Evolutionary conservation across 92 coral and sea anemone genomes (phyloP).

Genomic region (Parazoanthus atlanticus): DNA sequence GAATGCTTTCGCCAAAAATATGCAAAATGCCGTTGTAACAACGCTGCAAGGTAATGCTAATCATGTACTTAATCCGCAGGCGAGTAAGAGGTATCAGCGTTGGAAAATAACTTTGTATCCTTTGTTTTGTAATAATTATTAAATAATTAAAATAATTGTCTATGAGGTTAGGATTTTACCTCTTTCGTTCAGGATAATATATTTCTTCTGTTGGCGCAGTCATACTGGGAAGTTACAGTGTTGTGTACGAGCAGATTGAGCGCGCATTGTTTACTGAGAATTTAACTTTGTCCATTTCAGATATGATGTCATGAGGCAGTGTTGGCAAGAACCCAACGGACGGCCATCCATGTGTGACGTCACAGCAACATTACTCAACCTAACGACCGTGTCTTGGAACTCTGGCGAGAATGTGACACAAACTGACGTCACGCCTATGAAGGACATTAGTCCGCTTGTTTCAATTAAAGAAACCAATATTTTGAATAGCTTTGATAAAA

Average conservation of each 20-base stretch:
- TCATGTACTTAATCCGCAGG: too few relatives aligned
- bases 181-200: too few relatives aligned
- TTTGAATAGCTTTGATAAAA: not conserved
- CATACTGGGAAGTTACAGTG: not conserved
- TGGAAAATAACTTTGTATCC: too few relatives aligned
- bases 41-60: too few relatives aligned
- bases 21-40: too few relatives aligned
- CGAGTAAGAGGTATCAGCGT: too few relatives aligned
- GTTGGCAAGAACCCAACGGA: slow-evolving; percentile 71
- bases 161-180: too few relatives aligned
- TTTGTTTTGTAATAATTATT: too few relatives aligned
- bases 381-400: slow-evolving; percentile 40
- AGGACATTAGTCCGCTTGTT: not conserved
- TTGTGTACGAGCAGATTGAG: not conserved
- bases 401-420: slow-evolving; percentile 23
- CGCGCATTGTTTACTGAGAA: not conserved
- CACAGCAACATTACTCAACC: slow-evolving; percentile 46
- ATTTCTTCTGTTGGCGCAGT: not conserved
- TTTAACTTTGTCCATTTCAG: slow-evolving; percentile 35
- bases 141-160: too few relatives aligned
- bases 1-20: not conserved
- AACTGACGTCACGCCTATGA: slow-evolving; percentile 15
- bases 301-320: slow-evolving; percentile 74
- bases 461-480: not conserved
- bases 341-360: slow-evolving; percentile 69